Evolutionary conservation across 2,797 vertebrate genomes (phyloP), one percentile per base, ranked within the genome.

Genomic region (Myiotriccus ornatus): DNA sequence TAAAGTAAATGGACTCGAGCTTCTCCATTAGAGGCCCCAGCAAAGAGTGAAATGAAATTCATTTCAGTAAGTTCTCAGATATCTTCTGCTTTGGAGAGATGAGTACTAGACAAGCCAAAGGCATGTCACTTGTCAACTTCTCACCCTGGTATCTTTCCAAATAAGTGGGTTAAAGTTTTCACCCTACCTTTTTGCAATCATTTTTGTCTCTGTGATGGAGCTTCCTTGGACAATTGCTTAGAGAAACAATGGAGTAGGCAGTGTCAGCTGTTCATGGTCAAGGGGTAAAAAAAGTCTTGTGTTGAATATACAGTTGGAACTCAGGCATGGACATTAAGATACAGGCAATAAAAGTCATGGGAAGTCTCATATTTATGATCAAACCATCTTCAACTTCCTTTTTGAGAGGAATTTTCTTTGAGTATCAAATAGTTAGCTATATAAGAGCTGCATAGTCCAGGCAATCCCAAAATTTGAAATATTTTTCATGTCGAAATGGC

Each of bases 371-470:
- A 32, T 68, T 87, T 84, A 57, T 91, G 57, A 50, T 68, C 24
- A 68, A 88, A 79, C 60, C 39, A 65, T 34, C 57, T 89, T 87
- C 76, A 60, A 15, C 68, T 91, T 83, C 37, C n/a, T 80, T 85
- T 89, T 67, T 65, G 23, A 70, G 62, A 85, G 41, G 67, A 83
- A 64, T 73, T 86, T 88, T 47, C 67, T 84, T 32, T 27, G 30
- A 68, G 23, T 52, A n/a, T 69, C 43, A 81, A 27, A 25, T 37
- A 34, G 49, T 82, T 79, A 70, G 23, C 57, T 77, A 7, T 19
- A 14, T 15, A 83, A 67, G 62, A 89, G 44, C 63, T 76, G 52
- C 32, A 35, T 21, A 39, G 37, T 39, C 20, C 24, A 63, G 49
- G 13, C 28, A 14, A 60, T 86, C 44, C 47, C 41, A 75, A 84